phyloP scores from a whole-genome alignment of 2,113 vertebrate species.

The Tauraco erythrolophus region DNA sequence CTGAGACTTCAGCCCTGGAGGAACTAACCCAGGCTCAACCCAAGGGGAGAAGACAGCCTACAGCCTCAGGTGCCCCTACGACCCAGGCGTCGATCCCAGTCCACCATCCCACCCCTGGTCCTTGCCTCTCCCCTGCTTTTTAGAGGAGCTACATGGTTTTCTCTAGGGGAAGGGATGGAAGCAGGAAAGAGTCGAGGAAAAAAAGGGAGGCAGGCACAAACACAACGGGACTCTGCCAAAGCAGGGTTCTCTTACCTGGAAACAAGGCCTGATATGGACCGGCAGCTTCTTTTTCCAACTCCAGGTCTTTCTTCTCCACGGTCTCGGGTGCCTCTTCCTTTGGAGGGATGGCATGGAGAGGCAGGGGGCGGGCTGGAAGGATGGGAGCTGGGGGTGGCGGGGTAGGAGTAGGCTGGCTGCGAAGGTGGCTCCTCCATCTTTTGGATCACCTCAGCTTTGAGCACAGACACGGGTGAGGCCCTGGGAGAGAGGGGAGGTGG shows the following conservation, averaged over 20 bases:
- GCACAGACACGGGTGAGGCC: slow-evolving; percentile 81
- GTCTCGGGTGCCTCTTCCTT: slow-evolving; percentile 85
- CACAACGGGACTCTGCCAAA: slow-evolving; percentile 8
- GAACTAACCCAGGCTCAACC: not conserved
- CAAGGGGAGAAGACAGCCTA: not conserved
- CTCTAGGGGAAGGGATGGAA: slow-evolving; percentile 25
- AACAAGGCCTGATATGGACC: slow-evolving; percentile 84
- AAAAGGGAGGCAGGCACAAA: slow-evolving; percentile 49
- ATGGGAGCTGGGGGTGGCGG: slow-evolving; percentile 83
- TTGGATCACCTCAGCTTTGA: slow-evolving; percentile 89
- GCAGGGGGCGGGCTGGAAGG: slow-evolving; percentile 77
- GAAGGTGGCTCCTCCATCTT: slow-evolving; percentile 84
- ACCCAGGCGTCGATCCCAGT: not conserved
- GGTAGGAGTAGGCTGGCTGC: slow-evolving; percentile 84
- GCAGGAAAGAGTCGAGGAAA: slow-evolving; percentile 46
- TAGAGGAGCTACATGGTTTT: not conserved
- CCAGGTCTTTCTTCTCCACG: slow-evolving; percentile 82
- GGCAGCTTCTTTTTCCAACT: slow-evolving; percentile 80
- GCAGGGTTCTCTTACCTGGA: slow-evolving; percentile 80
- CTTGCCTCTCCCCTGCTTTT: not conserved
- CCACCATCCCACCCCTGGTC: not conserved
- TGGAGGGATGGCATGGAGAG: slow-evolving; percentile 79
- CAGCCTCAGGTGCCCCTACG: not conserved
- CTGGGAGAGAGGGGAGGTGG: slow-evolving; percentile 81
- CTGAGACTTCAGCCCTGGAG: not conserved